phyloP scores from a whole-genome alignment of 2,888 invertebrate species.

The Andrena praecox region DNA sequence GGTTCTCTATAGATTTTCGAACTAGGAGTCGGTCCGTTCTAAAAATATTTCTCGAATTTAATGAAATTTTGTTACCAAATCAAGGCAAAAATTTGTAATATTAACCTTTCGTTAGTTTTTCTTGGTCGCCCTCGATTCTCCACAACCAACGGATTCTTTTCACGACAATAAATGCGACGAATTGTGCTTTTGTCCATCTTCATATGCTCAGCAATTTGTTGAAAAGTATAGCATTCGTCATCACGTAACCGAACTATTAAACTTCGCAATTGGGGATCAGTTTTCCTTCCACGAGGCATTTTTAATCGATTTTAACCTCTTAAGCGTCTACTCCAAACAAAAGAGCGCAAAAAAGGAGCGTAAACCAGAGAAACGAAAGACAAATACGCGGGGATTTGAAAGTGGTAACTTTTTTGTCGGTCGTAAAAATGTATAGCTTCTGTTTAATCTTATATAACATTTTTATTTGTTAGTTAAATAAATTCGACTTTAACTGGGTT shows the following conservation, averaged over 20 bases:
- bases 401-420: too few relatives aligned
- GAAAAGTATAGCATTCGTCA: not conserved
- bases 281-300: not conserved
- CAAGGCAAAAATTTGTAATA: not conserved
- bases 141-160: not conserved
- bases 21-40: too few relatives aligned
- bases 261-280: not conserved
- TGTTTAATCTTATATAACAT: too few relatives aligned
- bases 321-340: too few relatives aligned
- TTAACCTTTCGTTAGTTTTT: not conserved
- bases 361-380: too few relatives aligned
- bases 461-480: too few relatives aligned
- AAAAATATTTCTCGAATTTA: not conserved
- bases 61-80: not conserved
- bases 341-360: too few relatives aligned
- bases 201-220: not conserved
- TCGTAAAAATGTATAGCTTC: too few relatives aligned
- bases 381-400: too few relatives aligned
- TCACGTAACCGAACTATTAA: not conserved
- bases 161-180: not conserved
- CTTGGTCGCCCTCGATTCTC: not conserved
- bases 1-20: too few relatives aligned
- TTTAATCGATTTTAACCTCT: too few relatives aligned
- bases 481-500: too few relatives aligned
- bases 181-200: slow-evolving; percentile 1